Evolutionary conservation across 1,140 invertebrate genomes (phyloP), one percentile per base, ranked within the genome.

Genomic region (Chironomus striatipennis): DNA sequence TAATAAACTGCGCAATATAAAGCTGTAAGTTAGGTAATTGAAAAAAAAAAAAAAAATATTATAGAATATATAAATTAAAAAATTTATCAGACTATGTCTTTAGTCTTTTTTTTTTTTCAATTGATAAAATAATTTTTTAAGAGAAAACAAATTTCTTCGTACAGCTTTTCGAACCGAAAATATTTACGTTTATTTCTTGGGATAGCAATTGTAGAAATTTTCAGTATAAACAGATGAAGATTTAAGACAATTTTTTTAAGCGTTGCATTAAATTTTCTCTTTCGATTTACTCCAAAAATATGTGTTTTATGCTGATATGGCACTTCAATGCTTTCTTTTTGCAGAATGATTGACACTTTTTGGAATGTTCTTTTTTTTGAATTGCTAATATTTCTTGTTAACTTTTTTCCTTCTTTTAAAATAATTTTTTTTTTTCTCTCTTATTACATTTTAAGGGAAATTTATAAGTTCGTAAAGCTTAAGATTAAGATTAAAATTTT

Each of bases 271-370:
- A 57, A 57, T 57, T 57, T 57, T 57, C 47, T 57, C 47, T 57
- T 57, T 57, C 47, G 15, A 57, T 57, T 57, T 57, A n/a, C 47
- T 57, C 47, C 47, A 57, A 57, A 57, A 57, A 57, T 34, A 34
- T 34, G 47, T 57, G 47, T 57, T 57, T 12, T 57, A 34, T 34
- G 24, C 47, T 57, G 47, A 57, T 57, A 57, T 57, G 12, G 47
- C 47, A 57, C 47, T 57, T 57, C 12, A 57, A 57, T 57, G 47
- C 47, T 57, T 57, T 57, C 47, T 57, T 57, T 57, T 57, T 57
- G 15, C 47, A 57, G 47, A 7, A 15, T 57, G 47, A 57, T 57
- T 57, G 47, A 57, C 47, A 57, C 47, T 10, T 57, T 57, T 57
- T 57, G 47, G n/a, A n/a, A 57, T 57, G 47, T 10, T 12, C 9